phyloP scores from a whole-genome alignment of 2,888 invertebrate species.

The Meliscaeva auricollis region DNA sequence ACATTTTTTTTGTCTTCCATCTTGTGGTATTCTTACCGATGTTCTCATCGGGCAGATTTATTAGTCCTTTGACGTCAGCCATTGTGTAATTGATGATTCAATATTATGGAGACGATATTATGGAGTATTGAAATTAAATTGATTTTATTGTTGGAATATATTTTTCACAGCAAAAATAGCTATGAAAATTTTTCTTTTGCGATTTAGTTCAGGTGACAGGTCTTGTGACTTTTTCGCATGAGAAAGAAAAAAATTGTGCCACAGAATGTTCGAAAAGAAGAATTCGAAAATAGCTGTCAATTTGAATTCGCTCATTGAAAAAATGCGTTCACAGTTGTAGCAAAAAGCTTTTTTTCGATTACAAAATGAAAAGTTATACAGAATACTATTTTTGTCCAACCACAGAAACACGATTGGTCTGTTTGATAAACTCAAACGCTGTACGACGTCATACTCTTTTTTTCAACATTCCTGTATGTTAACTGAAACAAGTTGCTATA shows the following conservation, averaged over 20 bases:
- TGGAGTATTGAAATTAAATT: conserved; percentile 12
- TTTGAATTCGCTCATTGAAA: conserved; percentile 6
- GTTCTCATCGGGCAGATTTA: conserved; percentile 92
- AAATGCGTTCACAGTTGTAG: neutral
- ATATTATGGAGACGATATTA: conserved; percentile 20
- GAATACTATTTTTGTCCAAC: too few species aligned
- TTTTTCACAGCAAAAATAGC: conserved; percentile 73
- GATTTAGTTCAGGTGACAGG: conserved; percentile 83
- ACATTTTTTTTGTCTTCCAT: conserved; percentile 2
- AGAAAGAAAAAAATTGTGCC: conserved; percentile 55
- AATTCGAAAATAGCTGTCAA: conserved; percentile 48
- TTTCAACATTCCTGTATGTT: too few species aligned
- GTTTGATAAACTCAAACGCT: too few species aligned
- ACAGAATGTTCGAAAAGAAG: conserved; percentile 37
- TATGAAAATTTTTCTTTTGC: conserved; percentile 78
- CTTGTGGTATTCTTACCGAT: conserved; percentile 87
- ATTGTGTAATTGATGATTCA: conserved; percentile 78
- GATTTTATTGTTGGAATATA: conserved; percentile 79
- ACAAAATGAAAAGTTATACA: too few species aligned
- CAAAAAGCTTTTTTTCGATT: neutral
- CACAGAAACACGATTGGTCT: too few species aligned
- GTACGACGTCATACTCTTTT: too few species aligned
- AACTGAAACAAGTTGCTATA: too few species aligned
- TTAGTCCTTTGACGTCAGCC: conserved; percentile 88
- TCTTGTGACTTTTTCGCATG: conserved; percentile 83